Evolutionary conservation across 2,888 invertebrate genomes (phyloP), one percentile per base, ranked within the genome.

Genomic region (Drosophila engyochracea): DNA sequence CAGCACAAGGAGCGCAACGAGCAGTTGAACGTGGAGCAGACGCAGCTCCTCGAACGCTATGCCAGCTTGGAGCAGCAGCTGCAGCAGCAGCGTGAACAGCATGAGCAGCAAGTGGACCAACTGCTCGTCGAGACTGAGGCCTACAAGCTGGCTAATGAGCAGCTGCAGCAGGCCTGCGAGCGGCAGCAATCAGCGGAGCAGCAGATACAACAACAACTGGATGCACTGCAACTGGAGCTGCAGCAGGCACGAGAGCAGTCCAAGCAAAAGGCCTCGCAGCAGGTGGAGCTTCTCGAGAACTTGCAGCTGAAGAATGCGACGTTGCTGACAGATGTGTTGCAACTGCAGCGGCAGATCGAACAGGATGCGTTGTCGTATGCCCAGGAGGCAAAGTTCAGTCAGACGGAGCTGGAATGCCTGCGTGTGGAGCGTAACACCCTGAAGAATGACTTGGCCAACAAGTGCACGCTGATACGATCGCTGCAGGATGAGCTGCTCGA

Each of bases 401-500:
- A 93, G 41, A 90, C 91, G 10, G 91, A 93, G 63, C 73, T 93
- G 58, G 93, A 93, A 57, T 90, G 88, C 31, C 67, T 93, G 60
- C 91, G 89, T 53, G 91, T 91, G 39, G 93, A 93, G 71, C 92
- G 93, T 31, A 91, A 91, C 52, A 92, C 93, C 0, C 74, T 93
- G 33, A 91, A 91, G 74, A 89, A 90, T 53, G 93, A 93, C 59
- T 74, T 93, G 77, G 91, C 92, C 55, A 92, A 91, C 66, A 93
- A 93, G 66, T 92, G 93, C 47, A 92, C 92, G 19, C 82, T 93
- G 4, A 93, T 93, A n/a, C 91, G 91, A 0, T 89, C 91, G 12
- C 81, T 93, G 61, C 92, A 93, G 76, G 88, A 88, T 49, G 94
- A 94, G 76, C 79, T 94, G 51, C 73, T 91, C 28, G 92, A 92